Evolutionary conservation across 2,797 vertebrate genomes (phyloP).

Genomic region (Acrossocheilus fasciatus): DNA sequence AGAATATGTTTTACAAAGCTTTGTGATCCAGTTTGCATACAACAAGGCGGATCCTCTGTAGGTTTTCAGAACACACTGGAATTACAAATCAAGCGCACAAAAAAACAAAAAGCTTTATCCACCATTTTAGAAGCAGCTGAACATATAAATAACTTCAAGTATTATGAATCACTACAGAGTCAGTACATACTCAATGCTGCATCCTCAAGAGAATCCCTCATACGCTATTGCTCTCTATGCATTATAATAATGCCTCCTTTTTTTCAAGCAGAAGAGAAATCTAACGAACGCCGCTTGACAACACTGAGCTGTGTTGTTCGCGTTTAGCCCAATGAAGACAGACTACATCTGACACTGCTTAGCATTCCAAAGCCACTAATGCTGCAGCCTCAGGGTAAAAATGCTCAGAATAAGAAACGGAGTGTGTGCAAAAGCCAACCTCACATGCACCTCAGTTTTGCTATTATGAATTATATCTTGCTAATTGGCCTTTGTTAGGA

Average conservation of each 20-base stretch:
- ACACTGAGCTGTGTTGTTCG: slow-evolving; percentile 32
- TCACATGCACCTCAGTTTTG: slow-evolving; percentile 13
- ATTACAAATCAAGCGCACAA: slow-evolving; percentile 13
- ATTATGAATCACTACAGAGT: slow-evolving; percentile 18
- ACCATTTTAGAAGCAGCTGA: slow-evolving; percentile 10
- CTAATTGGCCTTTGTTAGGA: slow-evolving; percentile 3
- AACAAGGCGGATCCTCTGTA: slow-evolving; percentile 3
- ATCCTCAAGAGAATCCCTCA: slow-evolving; percentile 34
- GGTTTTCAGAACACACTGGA: slow-evolving; percentile 8
- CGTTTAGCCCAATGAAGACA: slow-evolving; percentile 33
- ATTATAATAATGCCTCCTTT: slow-evolving; percentile 48
- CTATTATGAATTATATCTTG: neutral
- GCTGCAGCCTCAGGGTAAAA: slow-evolving; percentile 40
- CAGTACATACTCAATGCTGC: slow-evolving; percentile 11
- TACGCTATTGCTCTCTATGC: slow-evolving; percentile 23
- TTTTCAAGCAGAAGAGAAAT: slow-evolving; percentile 37
- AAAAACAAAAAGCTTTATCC: neutral
- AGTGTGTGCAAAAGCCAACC: slow-evolving; percentile 21
- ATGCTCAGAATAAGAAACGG: slow-evolving; percentile 26
- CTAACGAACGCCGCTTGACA: slow-evolving; percentile 17
- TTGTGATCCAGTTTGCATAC: slow-evolving; percentile 8
- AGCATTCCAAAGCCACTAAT: slow-evolving; percentile 44
- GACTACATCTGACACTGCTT: slow-evolving; percentile 43
- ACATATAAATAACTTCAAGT: slow-evolving; percentile 34
- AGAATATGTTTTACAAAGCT: neutral